Percentiles rank a stretch among this genome's conserved stretches.
Evolutionary conservation across 2,113 vertebrate genomes (phyloP).

Genomic region (Cynoglossus semilaevis): DNA sequence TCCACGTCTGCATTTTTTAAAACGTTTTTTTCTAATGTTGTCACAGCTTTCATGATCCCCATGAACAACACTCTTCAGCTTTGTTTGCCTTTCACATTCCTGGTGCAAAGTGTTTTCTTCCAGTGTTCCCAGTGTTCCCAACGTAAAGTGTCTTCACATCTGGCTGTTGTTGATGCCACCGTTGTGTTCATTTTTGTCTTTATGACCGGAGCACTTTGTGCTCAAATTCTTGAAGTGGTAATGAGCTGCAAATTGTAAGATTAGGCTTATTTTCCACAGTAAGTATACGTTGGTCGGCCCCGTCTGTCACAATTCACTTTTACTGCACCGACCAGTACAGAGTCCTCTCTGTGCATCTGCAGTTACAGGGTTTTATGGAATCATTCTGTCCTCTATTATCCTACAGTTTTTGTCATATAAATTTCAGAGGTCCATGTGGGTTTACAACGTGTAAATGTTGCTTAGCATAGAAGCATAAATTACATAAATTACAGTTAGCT

Average conservation of each 20-base stretch:
- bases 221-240: slow-evolving; percentile 16
- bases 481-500: too few species aligned
- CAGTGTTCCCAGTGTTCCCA: slow-evolving; percentile 23
- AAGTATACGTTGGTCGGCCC: background rate
- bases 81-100: too few species aligned
- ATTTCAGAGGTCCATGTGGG: too few species aligned
- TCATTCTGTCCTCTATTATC: too few species aligned
- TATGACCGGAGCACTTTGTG: slow-evolving; percentile 8
- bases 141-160: slow-evolving; percentile 47
- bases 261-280: slow-evolving; percentile 1
- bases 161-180: slow-evolving; percentile 36
- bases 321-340: background rate
- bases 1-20: background rate
- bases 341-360: too few species aligned
- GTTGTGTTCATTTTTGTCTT: slow-evolving; percentile 24
- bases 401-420: too few species aligned
- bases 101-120: slow-evolving; percentile 20
- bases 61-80: too few species aligned
- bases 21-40: too few species aligned
- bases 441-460: too few species aligned
- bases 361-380: too few species aligned
- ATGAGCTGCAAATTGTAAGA: slow-evolving; percentile 23
- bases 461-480: too few species aligned
- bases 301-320: background rate
- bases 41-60: too few species aligned